Evolutionary conservation across 2,797 vertebrate genomes (phyloP).

Genomic region (Neomorphus geoffroyi): DNA sequence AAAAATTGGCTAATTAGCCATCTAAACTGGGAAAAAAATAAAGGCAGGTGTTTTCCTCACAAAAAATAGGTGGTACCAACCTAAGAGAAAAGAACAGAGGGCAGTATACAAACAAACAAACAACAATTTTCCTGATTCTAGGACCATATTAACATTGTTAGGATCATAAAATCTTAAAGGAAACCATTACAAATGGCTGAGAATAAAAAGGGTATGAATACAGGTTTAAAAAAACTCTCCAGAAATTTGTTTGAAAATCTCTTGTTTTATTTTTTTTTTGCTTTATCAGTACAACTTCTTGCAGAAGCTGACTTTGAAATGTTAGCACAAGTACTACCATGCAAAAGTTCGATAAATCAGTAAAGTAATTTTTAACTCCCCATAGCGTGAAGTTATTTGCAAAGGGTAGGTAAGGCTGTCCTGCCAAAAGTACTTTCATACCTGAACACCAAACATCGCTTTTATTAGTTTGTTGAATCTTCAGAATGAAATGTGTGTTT

Average conservation of each 20-base stretch:
- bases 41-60: background rate
- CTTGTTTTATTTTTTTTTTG: background rate
- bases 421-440: accelerated
- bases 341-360: background rate
- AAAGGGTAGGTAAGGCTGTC: background rate
- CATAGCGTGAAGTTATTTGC: background rate
- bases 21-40: background rate
- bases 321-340: background rate
- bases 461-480: background rate
- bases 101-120: background rate
- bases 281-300: background rate
- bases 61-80: background rate
- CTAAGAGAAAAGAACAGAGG: background rate
- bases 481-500: background rate
- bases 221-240: background rate
- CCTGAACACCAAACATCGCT: background rate
- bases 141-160: background rate
- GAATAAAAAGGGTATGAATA: background rate
- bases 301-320: background rate
- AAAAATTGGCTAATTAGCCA: background rate
- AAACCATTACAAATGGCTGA: background rate
- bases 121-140: background rate
- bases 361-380: background rate
- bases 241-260: background rate
- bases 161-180: background rate